Evolutionary conservation across 2,113 vertebrate genomes (phyloP), one percentile per base, ranked within the genome.

Genomic region (Columba livia): DNA sequence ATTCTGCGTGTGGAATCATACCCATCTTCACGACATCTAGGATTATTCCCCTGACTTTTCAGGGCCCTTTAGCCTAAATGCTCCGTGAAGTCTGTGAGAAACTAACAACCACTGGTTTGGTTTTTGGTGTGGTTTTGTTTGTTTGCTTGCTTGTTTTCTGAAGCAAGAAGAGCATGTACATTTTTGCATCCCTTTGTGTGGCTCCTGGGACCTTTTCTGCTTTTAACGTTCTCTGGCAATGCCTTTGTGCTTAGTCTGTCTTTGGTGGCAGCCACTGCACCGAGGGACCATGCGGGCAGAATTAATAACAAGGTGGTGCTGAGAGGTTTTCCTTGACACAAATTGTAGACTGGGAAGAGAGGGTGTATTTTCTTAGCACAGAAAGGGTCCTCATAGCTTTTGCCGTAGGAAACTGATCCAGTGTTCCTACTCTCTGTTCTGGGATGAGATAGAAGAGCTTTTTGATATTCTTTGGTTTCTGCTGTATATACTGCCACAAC

Each of bases 191-290:
- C 3, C 2, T 88, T 85, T 93, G 50, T 72, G 47, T 47, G 87
- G 38, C 93, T 94, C 77, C 57, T 79, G 86, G 89, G 84, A 82
- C 28, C 48, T 88, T 80, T 93, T 70, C 81, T 89, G 74, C 87
- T 82, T 93, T 92, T 96, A 96, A 80, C 66, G 82, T 88, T 95
- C 67, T 65, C 89, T 75, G 66, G 58, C 48, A 75, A 61, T 82
- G 74, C n/a, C 51, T 14, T 91, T 5, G 13, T 83, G 67, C 81
- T 88, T 93, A 82, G 36, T 65, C 47, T 82, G 91, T 80, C 84
- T 93, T 88, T 89, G 74, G 74, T 2, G 0, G 54, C 74, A 89
- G 86, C 74, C 50, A 21, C 80, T 47, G 70, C 60, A 62, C 66
- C 2, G 3, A 58, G 67, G 57, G 78, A 44, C 85, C 79, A 38